Conservation (phyloP, 2,888 invertebrate genomes). For the Phyto melanocephala region DNA sequence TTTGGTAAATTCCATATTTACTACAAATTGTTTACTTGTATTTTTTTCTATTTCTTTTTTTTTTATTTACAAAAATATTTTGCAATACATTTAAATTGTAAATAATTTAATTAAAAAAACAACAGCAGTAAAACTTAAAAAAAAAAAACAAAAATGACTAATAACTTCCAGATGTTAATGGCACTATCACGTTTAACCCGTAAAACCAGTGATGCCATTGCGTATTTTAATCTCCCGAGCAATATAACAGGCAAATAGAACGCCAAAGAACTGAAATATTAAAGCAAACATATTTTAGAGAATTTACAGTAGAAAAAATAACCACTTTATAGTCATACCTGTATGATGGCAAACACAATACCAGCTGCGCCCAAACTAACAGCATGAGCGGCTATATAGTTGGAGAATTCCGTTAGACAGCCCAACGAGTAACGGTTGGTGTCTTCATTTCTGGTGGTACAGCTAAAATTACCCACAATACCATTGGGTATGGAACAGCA, state of each 20-base stretch:
- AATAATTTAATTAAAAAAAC: slow-evolving; percentile 6
- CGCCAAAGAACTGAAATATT: slow-evolving; percentile 75
- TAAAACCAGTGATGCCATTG: slow-evolving; percentile 75
- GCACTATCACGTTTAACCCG: slow-evolving; percentile 42
- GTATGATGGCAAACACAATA: slow-evolving; percentile 86
- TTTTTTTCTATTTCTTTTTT: background rate
- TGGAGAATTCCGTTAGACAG: slow-evolving; percentile 81
- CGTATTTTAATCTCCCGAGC: slow-evolving; percentile 78
- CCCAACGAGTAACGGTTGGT: slow-evolving; percentile 75
- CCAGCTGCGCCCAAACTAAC: slow-evolving; percentile 86
- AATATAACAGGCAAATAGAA: slow-evolving; percentile 77
- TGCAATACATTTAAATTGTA: slow-evolving; percentile 1
- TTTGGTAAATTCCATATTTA: no score
- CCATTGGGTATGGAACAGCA: slow-evolving; percentile 82
- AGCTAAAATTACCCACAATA: slow-evolving; percentile 77
- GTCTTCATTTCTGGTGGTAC: slow-evolving; percentile 72
- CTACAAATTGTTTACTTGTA: background rate
- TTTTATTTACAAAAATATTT: slow-evolving; percentile 28
- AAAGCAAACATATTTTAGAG: background rate
- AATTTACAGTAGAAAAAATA: background rate
- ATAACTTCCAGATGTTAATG: slow-evolving; percentile 1
- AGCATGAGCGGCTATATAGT: slow-evolving; percentile 84
- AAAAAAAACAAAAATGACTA: background rate
- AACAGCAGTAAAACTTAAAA: background rate
- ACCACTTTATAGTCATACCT: slow-evolving; percentile 80